These are phyloP conservation scores for Tenthredo distinguenda DNA, from an alignment of 2,888 invertebrate species.

Conservation along the genomic window DNA sequence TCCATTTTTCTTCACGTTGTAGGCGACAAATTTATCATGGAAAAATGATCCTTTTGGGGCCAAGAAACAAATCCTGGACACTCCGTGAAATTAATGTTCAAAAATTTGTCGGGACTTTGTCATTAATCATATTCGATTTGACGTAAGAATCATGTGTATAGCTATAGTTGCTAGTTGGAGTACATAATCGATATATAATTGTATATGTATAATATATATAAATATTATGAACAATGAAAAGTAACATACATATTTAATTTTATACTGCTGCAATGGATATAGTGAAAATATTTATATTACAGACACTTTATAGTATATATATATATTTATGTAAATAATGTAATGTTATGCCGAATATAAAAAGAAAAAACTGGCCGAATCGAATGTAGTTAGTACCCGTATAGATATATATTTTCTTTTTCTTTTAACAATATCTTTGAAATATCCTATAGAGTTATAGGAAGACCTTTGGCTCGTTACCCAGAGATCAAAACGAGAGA, in stretches of 20 bases:
- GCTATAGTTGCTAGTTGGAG: neutral
- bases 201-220: neutral
- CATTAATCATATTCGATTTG: neutral
- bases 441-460: neutral
- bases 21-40: neutral
- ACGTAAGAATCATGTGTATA: neutral
- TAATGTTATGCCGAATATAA: neutral
- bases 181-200: neutral
- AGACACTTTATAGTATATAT: neutral
- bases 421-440: neutral
- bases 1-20: neutral
- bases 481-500: neutral
- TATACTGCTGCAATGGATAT: constrained; percentile 26
- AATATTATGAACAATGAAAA: neutral
- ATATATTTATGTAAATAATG: constrained; percentile 42
- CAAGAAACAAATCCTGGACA: neutral
- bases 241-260: constrained; percentile 30
- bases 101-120: neutral
- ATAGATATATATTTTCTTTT: neutral
- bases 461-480: constrained; percentile 3
- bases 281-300: constrained; percentile 30
- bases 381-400: neutral
- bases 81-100: neutral
- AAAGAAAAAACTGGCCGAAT: neutral
- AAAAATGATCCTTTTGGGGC: neutral